phyloP scores from a whole-genome alignment of 2,113 vertebrate species.

The Noturus placidus region DNA sequence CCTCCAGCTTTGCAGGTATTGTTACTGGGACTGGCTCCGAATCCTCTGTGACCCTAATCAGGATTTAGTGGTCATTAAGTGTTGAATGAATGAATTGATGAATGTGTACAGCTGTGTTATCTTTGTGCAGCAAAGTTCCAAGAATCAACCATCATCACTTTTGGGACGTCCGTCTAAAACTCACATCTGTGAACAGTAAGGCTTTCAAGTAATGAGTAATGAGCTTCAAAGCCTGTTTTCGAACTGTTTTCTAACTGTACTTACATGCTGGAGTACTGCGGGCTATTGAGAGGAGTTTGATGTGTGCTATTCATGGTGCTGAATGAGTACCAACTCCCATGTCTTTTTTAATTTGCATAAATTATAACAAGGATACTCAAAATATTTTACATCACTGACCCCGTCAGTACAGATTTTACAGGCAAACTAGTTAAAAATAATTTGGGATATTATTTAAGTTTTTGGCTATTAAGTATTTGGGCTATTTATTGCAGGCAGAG shows the following conservation, averaged over 20 bases:
- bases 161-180: neutral
- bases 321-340: neutral
- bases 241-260: too few species aligned
- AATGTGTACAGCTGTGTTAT: too few species aligned
- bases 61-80: too few species aligned
- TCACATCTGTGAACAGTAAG: neutral
- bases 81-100: too few species aligned
- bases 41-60: too few species aligned
- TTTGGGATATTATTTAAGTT: neutral
- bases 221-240: neutral
- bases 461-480: too few species aligned
- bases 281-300: neutral
- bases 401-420: neutral
- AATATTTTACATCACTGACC: neutral
- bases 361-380: neutral
- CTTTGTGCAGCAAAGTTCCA: neutral
- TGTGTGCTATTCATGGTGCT: neutral
- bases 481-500: too few species aligned
- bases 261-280: neutral
- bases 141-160: neutral
- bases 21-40: too few species aligned
- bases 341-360: neutral
- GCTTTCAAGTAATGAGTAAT: neutral
- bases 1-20: too few species aligned
- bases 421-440: neutral